These are phyloP conservation scores for Mormyrops boulengeri DNA, from an alignment of 2,797 vertebrate genomes.

Conservation along the genomic window DNA sequence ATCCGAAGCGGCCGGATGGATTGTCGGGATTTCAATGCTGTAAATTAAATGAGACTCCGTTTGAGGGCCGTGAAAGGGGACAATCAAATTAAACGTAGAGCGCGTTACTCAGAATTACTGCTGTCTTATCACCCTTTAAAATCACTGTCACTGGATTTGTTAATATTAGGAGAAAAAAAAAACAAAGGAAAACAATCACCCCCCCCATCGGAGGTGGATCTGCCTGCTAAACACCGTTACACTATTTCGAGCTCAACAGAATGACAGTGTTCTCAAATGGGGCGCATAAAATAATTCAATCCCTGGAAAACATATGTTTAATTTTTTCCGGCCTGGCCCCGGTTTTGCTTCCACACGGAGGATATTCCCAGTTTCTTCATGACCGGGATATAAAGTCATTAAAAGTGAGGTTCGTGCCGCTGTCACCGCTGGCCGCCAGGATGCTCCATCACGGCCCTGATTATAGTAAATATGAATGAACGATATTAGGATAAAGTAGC, in stretches of 20 bases:
- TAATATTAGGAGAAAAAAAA: not conserved
- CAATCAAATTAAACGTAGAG: conserved; percentile 11
- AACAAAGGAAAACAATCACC: not conserved
- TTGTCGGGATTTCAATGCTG: not conserved
- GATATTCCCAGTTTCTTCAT: not conserved
- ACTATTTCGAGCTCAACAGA: not conserved
- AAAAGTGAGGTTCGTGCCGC: not conserved
- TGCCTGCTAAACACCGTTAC: not conserved
- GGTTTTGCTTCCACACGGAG: not conserved
- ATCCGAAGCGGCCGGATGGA: not conserved
- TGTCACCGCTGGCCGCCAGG: not conserved
- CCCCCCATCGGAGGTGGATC: not conserved
- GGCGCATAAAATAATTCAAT: conserved; percentile 15
- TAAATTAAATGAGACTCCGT: conserved; percentile 14
- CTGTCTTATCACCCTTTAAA: conserved; percentile 9
- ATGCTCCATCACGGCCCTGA: not conserved
- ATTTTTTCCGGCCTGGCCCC: not conserved
- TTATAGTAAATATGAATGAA: not conserved
- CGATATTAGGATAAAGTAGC: not conserved
- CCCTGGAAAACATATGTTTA: conserved; percentile 17
- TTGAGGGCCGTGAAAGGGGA: conserved; percentile 10
- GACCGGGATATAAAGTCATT: not conserved
- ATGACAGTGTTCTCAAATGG: conserved; percentile 1
- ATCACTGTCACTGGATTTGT: conserved; percentile 9
- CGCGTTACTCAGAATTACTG: not conserved